Evolutionary conservation across 2,113 vertebrate genomes (phyloP).

Genomic region (Alligator mississippiensis): DNA sequence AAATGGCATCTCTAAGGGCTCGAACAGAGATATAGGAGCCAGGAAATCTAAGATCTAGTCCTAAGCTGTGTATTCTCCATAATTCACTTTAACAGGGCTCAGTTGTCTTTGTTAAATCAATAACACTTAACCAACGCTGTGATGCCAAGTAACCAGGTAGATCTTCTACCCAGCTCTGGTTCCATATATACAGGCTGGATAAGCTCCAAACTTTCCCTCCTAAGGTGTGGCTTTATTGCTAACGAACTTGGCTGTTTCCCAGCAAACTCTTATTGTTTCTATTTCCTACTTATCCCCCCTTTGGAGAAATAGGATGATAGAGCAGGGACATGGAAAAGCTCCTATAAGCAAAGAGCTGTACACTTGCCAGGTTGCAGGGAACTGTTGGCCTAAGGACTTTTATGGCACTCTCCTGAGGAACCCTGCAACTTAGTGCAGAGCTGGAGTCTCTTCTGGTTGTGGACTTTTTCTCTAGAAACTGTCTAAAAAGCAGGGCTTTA

Average conservation of each 20-base stretch:
- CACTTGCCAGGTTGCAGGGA: background rate
- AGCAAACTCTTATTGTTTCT: background rate
- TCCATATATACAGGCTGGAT: background rate
- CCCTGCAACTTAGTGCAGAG: background rate
- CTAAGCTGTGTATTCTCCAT: accelerated
- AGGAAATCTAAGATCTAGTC: background rate
- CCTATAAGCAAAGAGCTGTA: background rate
- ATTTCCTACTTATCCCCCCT: background rate
- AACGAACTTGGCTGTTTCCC: background rate
- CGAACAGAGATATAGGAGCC: background rate
- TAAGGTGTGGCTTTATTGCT: background rate
- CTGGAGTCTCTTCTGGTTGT: background rate
- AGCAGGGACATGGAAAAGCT: background rate
- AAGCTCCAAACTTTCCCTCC: background rate
- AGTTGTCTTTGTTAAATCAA: no score
- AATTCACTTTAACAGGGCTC: background rate
- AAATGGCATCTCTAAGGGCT: background rate
- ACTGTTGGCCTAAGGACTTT: background rate
- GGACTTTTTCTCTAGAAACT: background rate
- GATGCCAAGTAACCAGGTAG: no score
- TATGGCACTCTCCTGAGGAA: background rate
- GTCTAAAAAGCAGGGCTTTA: background rate
- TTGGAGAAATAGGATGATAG: background rate
- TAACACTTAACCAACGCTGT: no score
- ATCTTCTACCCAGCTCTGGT: background rate